Conservation (phyloP, 2,797 vertebrate species). For the Bothrops alternatus region DNA sequence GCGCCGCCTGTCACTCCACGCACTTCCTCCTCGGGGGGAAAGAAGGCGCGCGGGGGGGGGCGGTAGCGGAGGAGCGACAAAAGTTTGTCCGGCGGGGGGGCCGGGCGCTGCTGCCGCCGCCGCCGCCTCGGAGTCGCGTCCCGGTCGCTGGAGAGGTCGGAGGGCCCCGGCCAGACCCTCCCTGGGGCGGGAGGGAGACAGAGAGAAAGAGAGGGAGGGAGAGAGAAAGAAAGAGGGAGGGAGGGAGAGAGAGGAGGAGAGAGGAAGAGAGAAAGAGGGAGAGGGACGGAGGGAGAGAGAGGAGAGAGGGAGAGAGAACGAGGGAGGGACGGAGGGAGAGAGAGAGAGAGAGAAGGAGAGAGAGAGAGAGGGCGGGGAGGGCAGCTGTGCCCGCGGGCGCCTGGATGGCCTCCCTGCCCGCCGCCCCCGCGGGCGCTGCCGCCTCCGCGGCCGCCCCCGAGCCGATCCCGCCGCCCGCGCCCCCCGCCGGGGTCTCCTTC, state of each 20-base stretch:
- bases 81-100: constrained; percentile 22
- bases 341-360: neutral
- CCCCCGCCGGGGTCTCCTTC: constrained; percentile 85
- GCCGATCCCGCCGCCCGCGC: neutral
- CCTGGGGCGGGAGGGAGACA: neutral
- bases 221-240: rapidly evolving
- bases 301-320: too few species aligned
- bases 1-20: constrained; percentile 66
- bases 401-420: constrained; percentile 4
- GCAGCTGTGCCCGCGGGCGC: neutral
- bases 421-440: neutral
- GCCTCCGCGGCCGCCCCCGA: neutral
- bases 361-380: neutral
- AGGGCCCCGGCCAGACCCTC: neutral
- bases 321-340: too few species aligned
- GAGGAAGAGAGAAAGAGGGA: too few species aligned
- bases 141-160: constrained; percentile 5
- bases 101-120: constrained; percentile 9
- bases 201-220: neutral
- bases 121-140: neutral
- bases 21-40: constrained; percentile 77
- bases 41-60: neutral
- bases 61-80: constrained; percentile 8
- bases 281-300: too few species aligned
- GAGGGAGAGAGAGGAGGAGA: neutral